Base-by-base conservation (phyloP, 2,113 vertebrate species). In the Misgurnus anguillicaudatus region DNA sequence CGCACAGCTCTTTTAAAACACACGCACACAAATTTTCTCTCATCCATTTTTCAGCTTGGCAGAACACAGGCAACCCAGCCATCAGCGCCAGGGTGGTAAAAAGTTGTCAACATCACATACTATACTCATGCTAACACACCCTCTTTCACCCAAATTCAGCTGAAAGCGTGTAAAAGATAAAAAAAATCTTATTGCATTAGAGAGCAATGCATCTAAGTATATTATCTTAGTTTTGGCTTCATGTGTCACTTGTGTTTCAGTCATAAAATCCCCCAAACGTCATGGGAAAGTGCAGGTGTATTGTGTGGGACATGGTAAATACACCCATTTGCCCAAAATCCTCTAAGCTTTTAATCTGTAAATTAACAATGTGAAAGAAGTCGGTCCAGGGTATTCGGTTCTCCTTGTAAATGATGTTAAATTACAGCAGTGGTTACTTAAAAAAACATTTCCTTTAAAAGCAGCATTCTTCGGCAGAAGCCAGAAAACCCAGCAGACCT, bases 201-300 rank as follows among this genome's bases (percentile, higher is more conserved):
- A 17, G 17, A 5, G 1, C 17, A 6, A 55, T 55, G 17, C 4
- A 8, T 17, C 1, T n/a, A 5, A 13, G 8, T 6, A 7, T 16
- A 55, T 55, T 48, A 36, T 47, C 4, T 2, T 51, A 2, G 11
- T 68, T 68, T 16, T 24, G 13, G 21, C 4, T 48, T 48, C 19
- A 48, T 51, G 4, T 51, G 0, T 16, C 48, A 69, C 16, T 36
- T 4, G 14, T 51, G 11, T 51, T 45, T 69, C 45, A 45, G 7
- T 45, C 42, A 45, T 9, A 38, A 53, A 36, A 31, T 31, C 67
- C 2, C 7, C 14, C 5, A 38, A 55, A 53, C 68, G 1, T 55
- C 48, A 73, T 73, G 70, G 70, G 53, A 69, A 78, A 58, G 76
- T 68, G 55, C 60, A 42, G 70, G 70, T 53, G 70, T 58, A 9